Evolutionary conservation across 2,888 invertebrate species (phyloP).

Genomic region (Monopis laevigella): DNA sequence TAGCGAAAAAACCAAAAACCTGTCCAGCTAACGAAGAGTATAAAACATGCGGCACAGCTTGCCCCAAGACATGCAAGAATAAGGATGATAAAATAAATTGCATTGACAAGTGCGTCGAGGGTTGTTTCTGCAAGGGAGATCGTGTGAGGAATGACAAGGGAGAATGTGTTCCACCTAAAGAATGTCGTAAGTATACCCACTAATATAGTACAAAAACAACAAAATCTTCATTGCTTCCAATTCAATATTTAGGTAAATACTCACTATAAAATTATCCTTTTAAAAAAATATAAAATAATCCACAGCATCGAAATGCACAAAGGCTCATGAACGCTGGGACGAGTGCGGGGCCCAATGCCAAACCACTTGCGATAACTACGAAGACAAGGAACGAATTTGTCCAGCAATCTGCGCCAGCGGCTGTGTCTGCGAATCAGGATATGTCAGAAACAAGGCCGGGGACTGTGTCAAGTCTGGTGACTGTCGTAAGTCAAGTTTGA

Average conservation of each 20-base stretch:
- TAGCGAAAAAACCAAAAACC: background rate
- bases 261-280: background rate
- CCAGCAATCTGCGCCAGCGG: slow-evolving; percentile 16
- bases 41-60: slow-evolving; percentile 13
- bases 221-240: too few relatives aligned
- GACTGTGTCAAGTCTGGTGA: slow-evolving; percentile 9
- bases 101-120: slow-evolving; percentile 11
- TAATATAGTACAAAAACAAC: background rate
- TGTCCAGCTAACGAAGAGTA: slow-evolving; percentile 12
- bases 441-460: slow-evolving; percentile 15
- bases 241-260: too few relatives aligned
- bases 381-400: slow-evolving; percentile 13
- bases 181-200: slow-evolving; percentile 15
- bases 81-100: slow-evolving; percentile 1
- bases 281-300: too few relatives aligned
- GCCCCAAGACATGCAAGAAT: slow-evolving; percentile 13
- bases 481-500: slow-evolving; percentile 14
- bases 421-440: slow-evolving; percentile 17
- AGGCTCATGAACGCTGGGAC: background rate
- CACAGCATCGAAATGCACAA: background rate
- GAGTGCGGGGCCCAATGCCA: slow-evolving; percentile 17
- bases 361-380: slow-evolving; percentile 16
- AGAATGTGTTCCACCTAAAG: slow-evolving; percentile 13
- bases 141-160: slow-evolving; percentile 14
- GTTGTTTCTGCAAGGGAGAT: slow-evolving; percentile 14